Evolutionary conservation across 1,140 invertebrate species (phyloP).

Genomic region (Cherax destructor): DNA sequence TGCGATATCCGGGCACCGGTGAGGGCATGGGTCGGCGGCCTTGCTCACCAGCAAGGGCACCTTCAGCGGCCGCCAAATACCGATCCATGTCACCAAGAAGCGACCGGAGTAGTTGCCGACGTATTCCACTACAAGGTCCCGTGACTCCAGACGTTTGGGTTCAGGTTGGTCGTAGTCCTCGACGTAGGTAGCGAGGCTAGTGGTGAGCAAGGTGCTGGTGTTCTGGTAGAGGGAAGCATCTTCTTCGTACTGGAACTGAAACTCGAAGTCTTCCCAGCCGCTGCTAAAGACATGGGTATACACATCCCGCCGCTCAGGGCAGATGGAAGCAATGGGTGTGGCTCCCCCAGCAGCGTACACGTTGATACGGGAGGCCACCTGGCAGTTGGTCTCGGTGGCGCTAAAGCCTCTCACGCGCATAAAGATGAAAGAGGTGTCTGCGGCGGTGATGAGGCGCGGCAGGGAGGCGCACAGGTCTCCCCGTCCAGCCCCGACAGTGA

Average conservation of each 20-base stretch:
- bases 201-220: background rate
- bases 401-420: constrained; percentile 64
- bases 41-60: constrained; percentile 16
- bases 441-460: constrained; percentile 62
- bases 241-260: constrained; percentile 38
- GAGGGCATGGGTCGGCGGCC: constrained; percentile 46
- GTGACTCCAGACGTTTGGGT: constrained; percentile 32
- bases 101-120: constrained; percentile 68
- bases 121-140: constrained; percentile 67
- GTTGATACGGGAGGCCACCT: constrained; percentile 68
- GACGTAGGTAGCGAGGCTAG: background rate
- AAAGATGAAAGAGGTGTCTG: constrained; percentile 67
- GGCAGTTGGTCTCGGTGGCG: constrained; percentile 62
- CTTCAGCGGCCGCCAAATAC: constrained; percentile 60
- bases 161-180: background rate
- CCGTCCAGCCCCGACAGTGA: constrained; percentile 68
- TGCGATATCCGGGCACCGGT: constrained; percentile 64
- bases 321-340: constrained; percentile 66
- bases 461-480: constrained; percentile 64
- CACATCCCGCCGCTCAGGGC: constrained; percentile 66
- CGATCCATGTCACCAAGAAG: constrained; percentile 66
- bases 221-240: background rate
- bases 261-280: constrained; percentile 64
- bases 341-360: constrained; percentile 60
- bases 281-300: constrained; percentile 68